Base-by-base conservation (phyloP, 2,888 invertebrate species). In the Heliconius ismenius region DNA sequence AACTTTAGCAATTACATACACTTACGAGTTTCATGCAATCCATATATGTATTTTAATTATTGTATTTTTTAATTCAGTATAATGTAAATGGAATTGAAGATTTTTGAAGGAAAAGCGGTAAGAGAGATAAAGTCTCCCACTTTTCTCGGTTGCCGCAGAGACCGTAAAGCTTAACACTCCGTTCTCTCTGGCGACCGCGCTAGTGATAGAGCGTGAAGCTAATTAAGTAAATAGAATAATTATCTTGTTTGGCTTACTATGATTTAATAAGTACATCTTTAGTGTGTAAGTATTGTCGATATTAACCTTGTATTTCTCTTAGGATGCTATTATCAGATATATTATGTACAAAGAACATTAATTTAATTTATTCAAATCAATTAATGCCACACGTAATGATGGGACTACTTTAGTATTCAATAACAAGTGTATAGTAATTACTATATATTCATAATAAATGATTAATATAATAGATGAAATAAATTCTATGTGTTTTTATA, bases 1-100 rank as follows among this genome's bases (percentile, higher is more conserved):
- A 78, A 78, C 78, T 78, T 78, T 78, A 73, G 72, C 67, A 78
- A 78, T 78, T 78, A 78, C 63, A 63, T 76, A 76, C 72, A 68
- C 72, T 76, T 76, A 76, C 28, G 58, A 32, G 32, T 70, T 62
- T 74, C 65, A 72, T 58, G 54, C 26, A 26, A 67, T 36, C 54
- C 70, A 28, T 28, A 54, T 36, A n/a, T 39, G 13, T n/a, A 11
- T 15, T 65, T 36, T 39, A 65, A 21, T 65, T 65, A 24, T 24
- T 11, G 2, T 60, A 58, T n/a, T 58, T 58, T n/a, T 58, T n/a
- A 18, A 58, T 58, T n/a, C 9, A 9, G n/a, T 10, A 1, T n/a
- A 58, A 54, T 58, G 10, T 58, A n/a, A 10, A 58, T 58, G 7
- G 6, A 49, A 49, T 49, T 18, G 18, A 49, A 49, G 18, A 6